A percentile compares a stretch with the other conserved stretches of the same genome.
These are phyloP conservation scores for Mythimna vitellina DNA, from an alignment of 2,888 invertebrate genomes.

Conservation along the genomic window DNA sequence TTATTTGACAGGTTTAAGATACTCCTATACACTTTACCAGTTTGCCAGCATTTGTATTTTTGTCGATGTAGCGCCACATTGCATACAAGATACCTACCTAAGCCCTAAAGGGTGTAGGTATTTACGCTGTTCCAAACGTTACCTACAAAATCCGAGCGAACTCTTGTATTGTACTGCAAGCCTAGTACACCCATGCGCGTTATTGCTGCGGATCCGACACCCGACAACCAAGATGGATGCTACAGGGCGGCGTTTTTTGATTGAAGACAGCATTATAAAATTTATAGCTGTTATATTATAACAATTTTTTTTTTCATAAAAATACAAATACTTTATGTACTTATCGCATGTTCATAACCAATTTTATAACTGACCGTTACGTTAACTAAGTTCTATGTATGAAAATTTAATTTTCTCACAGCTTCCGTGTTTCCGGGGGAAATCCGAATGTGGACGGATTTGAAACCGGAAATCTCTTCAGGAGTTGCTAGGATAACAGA, in stretches of 20 bases:
- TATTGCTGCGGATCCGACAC: slow-evolving; percentile 80
- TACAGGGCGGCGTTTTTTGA: slow-evolving; percentile 24
- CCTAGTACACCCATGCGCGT: slow-evolving; percentile 78
- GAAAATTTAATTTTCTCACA: not conserved
- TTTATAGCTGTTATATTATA: not conserved
- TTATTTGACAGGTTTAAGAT: not conserved
- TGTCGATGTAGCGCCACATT: not conserved
- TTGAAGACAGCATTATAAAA: slow-evolving; percentile 7
- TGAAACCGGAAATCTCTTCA: slow-evolving; percentile 78
- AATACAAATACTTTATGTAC: no score
- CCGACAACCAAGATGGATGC: slow-evolving; percentile 71
- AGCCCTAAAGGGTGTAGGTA: slow-evolving; percentile 36
- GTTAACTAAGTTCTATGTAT: not conserved
- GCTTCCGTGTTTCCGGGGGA: slow-evolving; percentile 30
- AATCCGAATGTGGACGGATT: slow-evolving; percentile 59
- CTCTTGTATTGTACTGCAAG: slow-evolving; percentile 66
- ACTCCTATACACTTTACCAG: not conserved
- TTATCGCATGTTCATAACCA: not conserved
- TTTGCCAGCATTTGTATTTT: not conserved
- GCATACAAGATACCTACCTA: not conserved
- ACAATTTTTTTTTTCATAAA: not conserved
- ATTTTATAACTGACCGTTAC: not conserved
- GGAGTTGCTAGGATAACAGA: slow-evolving; percentile 73
- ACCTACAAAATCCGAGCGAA: slow-evolving; percentile 43
- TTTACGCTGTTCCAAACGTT: slow-evolving; percentile 16